Evolutionary conservation across 2,113 vertebrate genomes (phyloP).

Genomic region (Alectura lathami): DNA sequence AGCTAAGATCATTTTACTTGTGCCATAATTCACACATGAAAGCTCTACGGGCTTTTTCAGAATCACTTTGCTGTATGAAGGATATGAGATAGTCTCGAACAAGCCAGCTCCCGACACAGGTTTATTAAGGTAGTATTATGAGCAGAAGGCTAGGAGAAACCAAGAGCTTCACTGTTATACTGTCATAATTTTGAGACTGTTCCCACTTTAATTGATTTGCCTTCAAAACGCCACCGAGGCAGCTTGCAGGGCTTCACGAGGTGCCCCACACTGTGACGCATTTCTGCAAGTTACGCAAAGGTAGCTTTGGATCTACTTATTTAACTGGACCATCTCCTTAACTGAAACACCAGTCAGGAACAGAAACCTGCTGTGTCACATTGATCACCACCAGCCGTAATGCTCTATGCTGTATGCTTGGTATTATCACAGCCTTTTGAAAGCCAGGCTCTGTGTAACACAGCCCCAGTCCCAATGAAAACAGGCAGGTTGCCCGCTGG

Average conservation of each 20-base stretch:
- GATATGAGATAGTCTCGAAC: neutral
- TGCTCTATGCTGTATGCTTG: neutral
- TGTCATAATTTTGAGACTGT: neutral
- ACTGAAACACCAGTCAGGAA: neutral
- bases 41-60: neutral
- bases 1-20: neutral
- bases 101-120: neutral
- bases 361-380: neutral
- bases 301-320: neutral
- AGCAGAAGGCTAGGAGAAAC: neutral
- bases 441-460: neutral
- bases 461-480: neutral
- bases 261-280: fast-evolving
- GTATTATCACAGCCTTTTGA: neutral
- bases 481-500: neutral
- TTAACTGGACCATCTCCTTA: neutral
- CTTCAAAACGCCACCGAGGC: neutral
- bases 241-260: neutral
- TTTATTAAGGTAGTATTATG: neutral
- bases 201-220: neutral
- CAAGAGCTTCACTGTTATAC: neutral
- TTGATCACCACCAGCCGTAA: neutral
- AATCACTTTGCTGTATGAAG: neutral
- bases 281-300: neutral
- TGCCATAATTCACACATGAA: neutral